Percentiles rank a stretch among this genome's conserved stretches.
These are phyloP conservation scores for Melinopterus prodromus DNA, from an alignment of 2,888 invertebrate species.

Conservation along the genomic window DNA sequence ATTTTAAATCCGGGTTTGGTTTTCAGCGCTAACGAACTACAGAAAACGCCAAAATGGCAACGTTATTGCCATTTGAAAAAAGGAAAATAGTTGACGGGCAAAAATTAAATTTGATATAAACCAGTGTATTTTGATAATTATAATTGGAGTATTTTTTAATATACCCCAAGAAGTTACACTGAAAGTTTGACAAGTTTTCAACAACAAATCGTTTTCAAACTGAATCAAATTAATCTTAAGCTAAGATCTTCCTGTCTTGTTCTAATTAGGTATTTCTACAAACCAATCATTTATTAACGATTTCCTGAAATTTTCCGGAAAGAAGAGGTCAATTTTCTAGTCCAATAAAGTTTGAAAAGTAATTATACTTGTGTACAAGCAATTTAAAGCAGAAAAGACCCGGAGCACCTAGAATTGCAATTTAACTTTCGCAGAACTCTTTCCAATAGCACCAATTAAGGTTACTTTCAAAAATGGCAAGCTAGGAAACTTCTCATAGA, in stretches of 20 bases:
- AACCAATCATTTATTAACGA: not conserved
- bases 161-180: no score
- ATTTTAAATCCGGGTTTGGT: no score
- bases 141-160: no score
- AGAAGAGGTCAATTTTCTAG: not conserved
- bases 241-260: not conserved
- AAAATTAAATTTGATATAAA: no score
- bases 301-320: not conserved
- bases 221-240: no score
- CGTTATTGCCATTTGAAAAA: no score
- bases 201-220: no score
- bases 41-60: no score
- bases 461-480: not conserved
- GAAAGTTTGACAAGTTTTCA: no score
- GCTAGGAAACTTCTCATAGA: not conserved
- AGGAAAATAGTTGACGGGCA: no score
- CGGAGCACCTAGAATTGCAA: not conserved
- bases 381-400: not conserved
- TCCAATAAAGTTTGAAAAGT: not conserved
- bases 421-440: not conserved
- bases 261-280: not conserved
- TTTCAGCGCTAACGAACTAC: no score
- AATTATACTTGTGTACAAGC: not conserved
- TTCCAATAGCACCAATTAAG: not conserved
- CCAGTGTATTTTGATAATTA: no score